phyloP scores from a whole-genome alignment of 2,888 invertebrate genomes.

The Aphodius sticticus region DNA sequence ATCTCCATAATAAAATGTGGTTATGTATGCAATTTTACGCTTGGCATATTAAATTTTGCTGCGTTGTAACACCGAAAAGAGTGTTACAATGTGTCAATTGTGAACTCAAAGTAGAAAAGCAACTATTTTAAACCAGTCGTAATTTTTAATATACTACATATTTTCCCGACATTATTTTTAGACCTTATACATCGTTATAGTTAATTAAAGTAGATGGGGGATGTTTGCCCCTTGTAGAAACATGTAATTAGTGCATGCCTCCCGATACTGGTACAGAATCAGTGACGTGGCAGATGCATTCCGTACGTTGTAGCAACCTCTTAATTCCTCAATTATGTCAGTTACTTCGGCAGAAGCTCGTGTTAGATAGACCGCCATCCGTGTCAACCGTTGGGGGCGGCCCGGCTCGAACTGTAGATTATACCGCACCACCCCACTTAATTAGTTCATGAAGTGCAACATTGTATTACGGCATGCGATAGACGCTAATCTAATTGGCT shows the following conservation, averaged over 20 bases:
- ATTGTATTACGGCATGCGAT: conserved; percentile 7
- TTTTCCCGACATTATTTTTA: no score
- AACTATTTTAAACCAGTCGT: no score
- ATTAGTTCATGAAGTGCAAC: conserved; percentile 7
- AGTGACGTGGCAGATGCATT: background rate
- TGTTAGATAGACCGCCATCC: background rate
- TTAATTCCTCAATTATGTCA: background rate
- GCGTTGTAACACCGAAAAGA: no score
- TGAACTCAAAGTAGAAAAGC: no score
- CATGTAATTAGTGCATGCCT: background rate
- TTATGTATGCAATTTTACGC: no score
- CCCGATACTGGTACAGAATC: background rate
- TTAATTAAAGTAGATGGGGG: background rate
- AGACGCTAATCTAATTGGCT: conserved; percentile 17
- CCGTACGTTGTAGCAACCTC: background rate
- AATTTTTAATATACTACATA: no score
- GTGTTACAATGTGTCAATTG: no score
- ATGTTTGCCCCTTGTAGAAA: background rate
- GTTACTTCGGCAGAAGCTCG: background rate
- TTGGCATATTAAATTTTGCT: no score
- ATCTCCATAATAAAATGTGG: no score
- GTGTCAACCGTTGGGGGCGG: background rate
- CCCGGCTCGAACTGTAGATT: background rate
- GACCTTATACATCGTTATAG: no score
- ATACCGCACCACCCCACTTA: background rate